A percentile compares a stretch with the other conserved stretches of the same genome.
These are phyloP conservation scores for Myocastor coypus DNA, from an alignment of 2,113 vertebrate species.

Conservation along the genomic window DNA sequence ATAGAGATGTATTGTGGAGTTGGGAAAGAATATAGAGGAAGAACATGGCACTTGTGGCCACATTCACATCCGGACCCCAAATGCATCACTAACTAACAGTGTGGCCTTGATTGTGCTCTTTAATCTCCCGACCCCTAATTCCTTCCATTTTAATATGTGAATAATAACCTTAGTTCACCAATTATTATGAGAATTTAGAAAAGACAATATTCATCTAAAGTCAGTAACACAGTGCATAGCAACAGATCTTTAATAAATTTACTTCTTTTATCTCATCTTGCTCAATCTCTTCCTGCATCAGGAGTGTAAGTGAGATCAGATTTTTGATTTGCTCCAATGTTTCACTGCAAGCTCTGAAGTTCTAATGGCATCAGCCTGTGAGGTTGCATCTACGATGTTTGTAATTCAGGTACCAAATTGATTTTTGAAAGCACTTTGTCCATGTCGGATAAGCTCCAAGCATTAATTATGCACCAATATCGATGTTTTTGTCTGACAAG, in stretches of 20 bases:
- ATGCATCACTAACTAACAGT: not conserved
- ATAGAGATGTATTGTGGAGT: not conserved
- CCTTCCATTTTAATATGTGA: not conserved
- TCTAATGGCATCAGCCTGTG: constrained; percentile 82
- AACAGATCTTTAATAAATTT: constrained; percentile 45
- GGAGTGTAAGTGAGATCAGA: constrained; percentile 59
- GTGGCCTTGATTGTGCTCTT: not conserved
- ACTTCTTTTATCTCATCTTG: constrained; percentile 36
- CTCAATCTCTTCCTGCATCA: constrained; percentile 48
- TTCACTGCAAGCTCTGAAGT: constrained; percentile 58
- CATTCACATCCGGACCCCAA: not conserved
- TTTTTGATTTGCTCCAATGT: constrained; percentile 70
- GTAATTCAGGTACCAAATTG: constrained; percentile 89
- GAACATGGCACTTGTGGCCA: not conserved
- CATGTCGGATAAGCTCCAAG: constrained; percentile 80
- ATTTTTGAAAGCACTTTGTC: constrained; percentile 88
- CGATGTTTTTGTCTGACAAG: constrained; percentile 87
- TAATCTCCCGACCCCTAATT: not conserved
- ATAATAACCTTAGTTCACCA: not conserved
- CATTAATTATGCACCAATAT: constrained; percentile 90
- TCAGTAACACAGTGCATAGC: not conserved
- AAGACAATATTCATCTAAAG: not conserved
- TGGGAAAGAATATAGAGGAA: not conserved
- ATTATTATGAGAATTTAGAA: not conserved
- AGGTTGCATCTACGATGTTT: constrained; percentile 84